Base-by-base conservation (phyloP, 1,140 invertebrate species). In the Leptinotarsa defecta region DNA sequence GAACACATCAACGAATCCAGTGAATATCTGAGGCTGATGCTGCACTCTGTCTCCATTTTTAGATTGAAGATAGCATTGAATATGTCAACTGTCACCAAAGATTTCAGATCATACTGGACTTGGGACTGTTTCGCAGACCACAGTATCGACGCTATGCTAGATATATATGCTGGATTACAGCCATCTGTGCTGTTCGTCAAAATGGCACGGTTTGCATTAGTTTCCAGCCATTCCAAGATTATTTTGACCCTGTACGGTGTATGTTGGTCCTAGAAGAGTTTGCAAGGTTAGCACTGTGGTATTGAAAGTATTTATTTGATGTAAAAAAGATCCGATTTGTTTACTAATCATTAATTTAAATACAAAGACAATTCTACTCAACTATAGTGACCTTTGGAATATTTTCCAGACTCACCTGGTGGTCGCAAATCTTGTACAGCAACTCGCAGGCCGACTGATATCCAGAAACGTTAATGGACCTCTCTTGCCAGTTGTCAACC, bases 1-100 rank as follows among this genome's bases (percentile, higher is more conserved):
- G 94, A 92, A 82, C 95, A 97, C 15, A 97, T 85, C 5, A 95
- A 89, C 80, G 91, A 88, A 87, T 91, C 94, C 1, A 96, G 87
- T 1, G 94, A 90, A 82, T 91, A 91, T 86, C 96, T 97, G 61
- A 96, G 85, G 1, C 92, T 89, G 27, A 90, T 90, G 61, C 90
- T 88, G 13, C 89, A 89, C 63, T 89, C 88, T 63, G 94, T 86
- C 4, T 88, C 86, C 19, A 90, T 87, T 8, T 93, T 91, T 92
- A 95, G 95, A n/a, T 91, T 88, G 82, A 92, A 95, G 8, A 96
- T 85, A 1, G 89, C 87, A 82, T 93, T 91, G 80, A 94, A 94
- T 4, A 94, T 82, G 43, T 93, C 89, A 62, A 90, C 87, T 0
- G 91, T 91, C 22, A 94, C 88, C 62, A 93, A 83, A 19, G 87